Evolutionary conservation across 2,113 vertebrate genomes (phyloP).

Genomic region (Chaenocephalus aceratus): DNA sequence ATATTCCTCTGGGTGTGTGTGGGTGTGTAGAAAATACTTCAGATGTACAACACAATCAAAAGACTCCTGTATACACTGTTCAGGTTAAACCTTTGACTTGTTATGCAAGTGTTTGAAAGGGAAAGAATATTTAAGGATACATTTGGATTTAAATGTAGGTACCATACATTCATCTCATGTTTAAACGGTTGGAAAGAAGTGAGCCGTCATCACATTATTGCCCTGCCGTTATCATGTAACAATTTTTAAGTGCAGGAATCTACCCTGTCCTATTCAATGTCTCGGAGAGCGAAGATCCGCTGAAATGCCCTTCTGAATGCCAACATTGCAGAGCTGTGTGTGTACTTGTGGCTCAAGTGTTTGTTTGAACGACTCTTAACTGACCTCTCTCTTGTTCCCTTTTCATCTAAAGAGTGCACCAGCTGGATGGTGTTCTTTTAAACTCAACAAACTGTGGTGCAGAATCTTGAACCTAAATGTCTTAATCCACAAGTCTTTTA

Average conservation of each 20-base stretch:
- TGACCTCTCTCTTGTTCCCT: slow-evolving; percentile 39
- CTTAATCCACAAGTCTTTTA: neutral
- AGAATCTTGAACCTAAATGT: neutral
- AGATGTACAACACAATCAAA: slow-evolving; percentile 27
- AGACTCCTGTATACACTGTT: neutral
- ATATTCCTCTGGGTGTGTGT: slow-evolving; percentile 23
- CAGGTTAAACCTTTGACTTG: neutral
- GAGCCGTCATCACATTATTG: neutral
- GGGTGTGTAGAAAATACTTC: neutral
- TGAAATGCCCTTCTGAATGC: neutral
- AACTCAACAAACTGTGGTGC: neutral
- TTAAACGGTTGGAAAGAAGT: neutral
- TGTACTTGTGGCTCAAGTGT: neutral
- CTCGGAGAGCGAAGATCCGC: neutral
- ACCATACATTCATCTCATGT: neutral
- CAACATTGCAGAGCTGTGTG: neutral
- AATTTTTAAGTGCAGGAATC: neutral
- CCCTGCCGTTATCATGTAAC: neutral
- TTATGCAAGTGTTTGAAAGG: neutral
- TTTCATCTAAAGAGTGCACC: slow-evolving; percentile 16
- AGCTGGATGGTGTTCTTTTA: neutral
- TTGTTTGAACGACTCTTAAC: slow-evolving; percentile 39
- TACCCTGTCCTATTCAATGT: neutral
- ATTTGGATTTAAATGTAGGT: neutral
- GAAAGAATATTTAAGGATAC: neutral